Conservation (phyloP, 1,140 invertebrate genomes). For the Helicorthomorpha holstii region DNA sequence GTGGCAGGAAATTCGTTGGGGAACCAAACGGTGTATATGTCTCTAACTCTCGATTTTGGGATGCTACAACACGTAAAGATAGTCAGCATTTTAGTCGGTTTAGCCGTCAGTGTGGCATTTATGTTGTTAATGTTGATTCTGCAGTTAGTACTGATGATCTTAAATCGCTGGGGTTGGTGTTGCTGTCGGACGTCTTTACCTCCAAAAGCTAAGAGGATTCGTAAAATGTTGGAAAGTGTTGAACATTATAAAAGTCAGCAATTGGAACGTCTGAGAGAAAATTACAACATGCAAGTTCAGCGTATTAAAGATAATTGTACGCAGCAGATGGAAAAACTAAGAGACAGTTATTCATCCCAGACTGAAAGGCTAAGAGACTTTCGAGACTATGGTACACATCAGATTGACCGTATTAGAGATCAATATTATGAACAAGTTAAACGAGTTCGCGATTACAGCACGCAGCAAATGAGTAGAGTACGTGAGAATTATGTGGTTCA, state of each 20-base stretch:
- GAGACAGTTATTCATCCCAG: constrained; percentile 73
- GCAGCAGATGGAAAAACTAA: constrained; percentile 81
- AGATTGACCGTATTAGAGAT: constrained; percentile 59
- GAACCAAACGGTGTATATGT: constrained; percentile 50
- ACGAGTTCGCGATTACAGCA: constrained; percentile 73
- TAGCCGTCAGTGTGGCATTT: constrained; percentile 55
- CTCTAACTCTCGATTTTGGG: constrained; percentile 58
- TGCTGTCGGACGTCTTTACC: constrained; percentile 41
- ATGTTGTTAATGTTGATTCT: constrained; percentile 55
- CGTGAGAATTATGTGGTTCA: constrained; percentile 90
- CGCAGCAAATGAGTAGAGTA: constrained; percentile 74
- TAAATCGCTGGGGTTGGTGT: constrained; percentile 23
- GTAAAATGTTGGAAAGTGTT: constrained; percentile 58
- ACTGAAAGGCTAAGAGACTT: constrained; percentile 73
- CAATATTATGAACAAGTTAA: constrained; percentile 61
- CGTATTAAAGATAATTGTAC: constrained; percentile 81
- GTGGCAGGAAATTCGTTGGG: constrained; percentile 63
- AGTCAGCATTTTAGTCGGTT: constrained; percentile 61
- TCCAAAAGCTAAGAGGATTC: constrained; percentile 57
- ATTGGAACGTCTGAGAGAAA: constrained; percentile 62
- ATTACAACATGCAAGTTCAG: constrained; percentile 76
- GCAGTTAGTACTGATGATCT: constrained; percentile 40
- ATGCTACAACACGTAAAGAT: constrained; percentile 66
- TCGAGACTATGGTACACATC: constrained; percentile 71
- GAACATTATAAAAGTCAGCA: constrained; percentile 78